A percentile compares a stretch with the other conserved stretches of the same genome.
phyloP scores from a whole-genome alignment of 2,113 vertebrate species.

The Lepus europaeus region DNA sequence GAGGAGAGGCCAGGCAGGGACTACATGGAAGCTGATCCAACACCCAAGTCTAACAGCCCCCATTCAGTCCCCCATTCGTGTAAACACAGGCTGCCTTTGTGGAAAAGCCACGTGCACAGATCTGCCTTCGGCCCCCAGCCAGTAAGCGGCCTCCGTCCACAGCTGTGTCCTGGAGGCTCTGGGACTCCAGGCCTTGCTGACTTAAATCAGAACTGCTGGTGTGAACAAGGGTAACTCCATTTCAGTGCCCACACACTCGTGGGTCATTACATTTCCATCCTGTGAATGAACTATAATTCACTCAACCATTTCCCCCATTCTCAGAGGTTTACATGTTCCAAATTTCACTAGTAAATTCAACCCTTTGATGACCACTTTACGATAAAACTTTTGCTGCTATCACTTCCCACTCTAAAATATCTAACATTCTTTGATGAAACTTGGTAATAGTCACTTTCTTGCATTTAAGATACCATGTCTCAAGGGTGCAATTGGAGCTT shows the following conservation, averaged over 20 bases:
- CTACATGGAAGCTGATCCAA: not conserved
- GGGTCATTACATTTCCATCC: not conserved
- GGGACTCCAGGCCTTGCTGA: not conserved
- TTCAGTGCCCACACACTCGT: not conserved
- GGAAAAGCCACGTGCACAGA: not conserved
- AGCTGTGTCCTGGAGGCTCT: not conserved
- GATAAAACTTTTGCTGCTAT: not conserved
- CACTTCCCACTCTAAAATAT: slow-evolving; percentile 30
- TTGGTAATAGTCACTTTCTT: slow-evolving; percentile 15
- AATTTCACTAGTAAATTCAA: not conserved
- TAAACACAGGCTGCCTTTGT: not conserved
- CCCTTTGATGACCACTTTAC: not conserved
- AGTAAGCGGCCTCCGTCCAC: not conserved
- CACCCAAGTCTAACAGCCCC: not conserved
- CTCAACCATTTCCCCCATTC: not conserved
- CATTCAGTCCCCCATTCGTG: not conserved
- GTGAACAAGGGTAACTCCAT: not conserved
- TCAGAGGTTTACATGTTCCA: not conserved
- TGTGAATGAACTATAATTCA: not conserved
- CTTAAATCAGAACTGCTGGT: not conserved
- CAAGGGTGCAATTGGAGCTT: not conserved
- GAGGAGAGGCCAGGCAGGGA: not conserved
- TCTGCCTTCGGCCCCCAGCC: not conserved
- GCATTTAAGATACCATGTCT: slow-evolving; percentile 19
- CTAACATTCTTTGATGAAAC: not conserved